phyloP scores from a whole-genome alignment of 1,140 invertebrate genomes.

The Araneus ventricosus region DNA sequence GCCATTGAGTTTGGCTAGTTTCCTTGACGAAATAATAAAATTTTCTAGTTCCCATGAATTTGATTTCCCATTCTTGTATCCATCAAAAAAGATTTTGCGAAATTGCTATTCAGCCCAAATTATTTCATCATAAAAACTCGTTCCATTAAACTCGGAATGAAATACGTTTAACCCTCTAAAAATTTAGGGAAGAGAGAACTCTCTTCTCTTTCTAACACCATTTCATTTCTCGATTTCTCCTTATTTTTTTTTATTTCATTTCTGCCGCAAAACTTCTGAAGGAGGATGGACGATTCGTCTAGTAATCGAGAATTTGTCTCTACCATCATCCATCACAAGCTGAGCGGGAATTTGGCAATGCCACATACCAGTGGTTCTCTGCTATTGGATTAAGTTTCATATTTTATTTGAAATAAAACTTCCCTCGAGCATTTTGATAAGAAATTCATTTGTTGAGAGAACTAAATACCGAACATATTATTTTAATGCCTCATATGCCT shows the following conservation, averaged over 20 bases:
- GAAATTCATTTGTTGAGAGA: not conserved
- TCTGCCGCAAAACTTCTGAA: not conserved
- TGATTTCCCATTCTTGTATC: no score
- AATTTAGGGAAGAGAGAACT: not conserved
- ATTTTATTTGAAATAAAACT: not conserved
- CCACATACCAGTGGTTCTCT: not conserved
- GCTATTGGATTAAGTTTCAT: not conserved
- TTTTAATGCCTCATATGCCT: not conserved
- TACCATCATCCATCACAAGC: not conserved
- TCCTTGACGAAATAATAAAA: no score
- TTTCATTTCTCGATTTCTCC: not conserved
- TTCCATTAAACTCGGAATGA: not conserved
- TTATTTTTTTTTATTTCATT: constrained; percentile 15
- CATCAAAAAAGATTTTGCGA: not conserved
- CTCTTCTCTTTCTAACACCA: not conserved
- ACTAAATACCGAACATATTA: no score
- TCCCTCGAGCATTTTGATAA: not conserved
- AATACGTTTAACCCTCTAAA: not conserved
- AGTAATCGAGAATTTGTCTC: constrained; percentile 22
- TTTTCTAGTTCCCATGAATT: no score
- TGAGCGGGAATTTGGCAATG: not conserved
- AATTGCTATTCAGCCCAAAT: not conserved
- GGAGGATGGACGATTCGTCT: not conserved
- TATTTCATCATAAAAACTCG: not conserved
- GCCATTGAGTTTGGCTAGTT: no score